Base-by-base conservation (phyloP, 2,888 invertebrate species). In the Protophormia terraenovae region DNA sequence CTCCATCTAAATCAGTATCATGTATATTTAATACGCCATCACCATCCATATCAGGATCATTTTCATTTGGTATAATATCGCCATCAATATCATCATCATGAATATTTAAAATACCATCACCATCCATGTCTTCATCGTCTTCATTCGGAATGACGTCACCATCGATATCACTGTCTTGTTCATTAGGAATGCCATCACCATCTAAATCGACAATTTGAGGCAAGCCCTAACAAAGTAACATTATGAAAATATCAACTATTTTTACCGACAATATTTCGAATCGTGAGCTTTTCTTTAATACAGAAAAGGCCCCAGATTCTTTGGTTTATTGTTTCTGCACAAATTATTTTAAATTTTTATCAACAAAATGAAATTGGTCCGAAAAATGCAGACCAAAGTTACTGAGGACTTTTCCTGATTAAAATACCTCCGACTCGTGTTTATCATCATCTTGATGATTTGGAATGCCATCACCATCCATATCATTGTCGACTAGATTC, bases 401-500 rank as follows among this genome's bases (percentile, higher is more conserved):
- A 77, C 60, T 83, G 82, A 71, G 71, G 82, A 71, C 82, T 83
- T 83, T 83, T 64, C 82, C 47, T 38, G 76, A 77, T 83, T 77
- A 83, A 82, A 77, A 83, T 83, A 83, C 82, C 82, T 77, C 82
- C 64, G 62, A 76, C 2, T 38, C 88, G 29, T 89, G 89, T 62
- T 86, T 88, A 22, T 89, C 88, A 69, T 92, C 92, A 83, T 93
- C 93, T 87, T 92, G 93, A 90, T 93, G 93, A 91, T 93, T 93
- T 90, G 93, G 93, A 90, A 92, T 91, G 89, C 93, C 93, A 86
- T 92, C 93, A 12, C 89, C 90, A 86, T 89, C 91, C 66, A 88
- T 88, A 53, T 90, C 90, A 50, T 89, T 90, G 41, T 89, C 90
- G 8, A 88, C 78, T 50, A 87, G 78, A 45, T 89, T 88, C 64